Conservation (phyloP, 2,888 invertebrate genomes). For the Scaptomyza tumidula region DNA sequence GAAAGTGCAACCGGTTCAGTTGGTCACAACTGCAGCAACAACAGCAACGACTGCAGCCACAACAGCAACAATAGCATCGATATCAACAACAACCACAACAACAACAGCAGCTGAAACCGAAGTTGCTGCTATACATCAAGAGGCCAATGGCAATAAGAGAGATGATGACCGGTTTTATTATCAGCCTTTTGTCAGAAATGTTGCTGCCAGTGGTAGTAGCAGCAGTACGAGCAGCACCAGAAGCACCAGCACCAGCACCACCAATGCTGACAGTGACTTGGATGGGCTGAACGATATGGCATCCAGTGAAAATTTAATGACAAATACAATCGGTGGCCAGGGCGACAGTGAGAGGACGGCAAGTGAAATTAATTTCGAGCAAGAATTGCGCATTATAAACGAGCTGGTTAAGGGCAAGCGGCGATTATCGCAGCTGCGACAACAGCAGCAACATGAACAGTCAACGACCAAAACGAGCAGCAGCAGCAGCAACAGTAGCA, state of each 20-base stretch:
- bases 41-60: slow-evolving; percentile 25
- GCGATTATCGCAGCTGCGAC: slow-evolving; percentile 50
- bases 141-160: slow-evolving; percentile 40
- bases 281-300: slow-evolving; percentile 54
- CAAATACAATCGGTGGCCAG: slow-evolving; percentile 64
- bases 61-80: slow-evolving; percentile 33
- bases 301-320: slow-evolving; percentile 69
- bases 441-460: slow-evolving; percentile 33
- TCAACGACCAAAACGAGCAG: slow-evolving; percentile 12
- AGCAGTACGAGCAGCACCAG: slow-evolving; percentile 9
- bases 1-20: slow-evolving; percentile 82
- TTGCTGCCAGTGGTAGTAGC: slow-evolving; percentile 30
- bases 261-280: slow-evolving; percentile 36
- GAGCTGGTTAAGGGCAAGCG: slow-evolving; percentile 80
- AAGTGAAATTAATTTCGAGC: slow-evolving; percentile 73
- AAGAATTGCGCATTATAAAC: slow-evolving; percentile 82
- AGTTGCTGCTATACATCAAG: slow-evolving; percentile 55
- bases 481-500: slow-evolving; percentile 32
- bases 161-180: slow-evolving; percentile 80
- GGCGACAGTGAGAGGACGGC: slow-evolving; percentile 48
- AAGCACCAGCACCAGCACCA: slow-evolving; percentile 20
- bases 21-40: slow-evolving; percentile 26
- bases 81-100: slow-evolving; percentile 26
- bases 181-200: slow-evolving; percentile 61
- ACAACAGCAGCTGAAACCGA: slow-evolving; percentile 26